These are phyloP conservation scores for Crematogaster levior DNA, from an alignment of 2,888 invertebrate genomes.

Conservation along the genomic window DNA sequence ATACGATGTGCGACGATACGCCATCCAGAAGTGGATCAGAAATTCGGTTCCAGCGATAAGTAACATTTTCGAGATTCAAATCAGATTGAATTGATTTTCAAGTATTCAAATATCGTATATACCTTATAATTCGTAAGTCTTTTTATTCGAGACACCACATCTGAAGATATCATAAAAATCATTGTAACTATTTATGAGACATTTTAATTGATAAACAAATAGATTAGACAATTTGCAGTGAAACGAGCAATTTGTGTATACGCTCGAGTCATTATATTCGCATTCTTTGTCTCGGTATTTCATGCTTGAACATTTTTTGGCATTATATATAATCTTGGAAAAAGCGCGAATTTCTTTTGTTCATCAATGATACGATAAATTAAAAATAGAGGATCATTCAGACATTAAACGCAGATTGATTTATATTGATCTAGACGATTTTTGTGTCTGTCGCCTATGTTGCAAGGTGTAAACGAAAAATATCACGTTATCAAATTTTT, in stretches of 20 bases:
- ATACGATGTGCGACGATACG: neutral
- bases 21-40: neutral
- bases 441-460: neutral
- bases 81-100: neutral
- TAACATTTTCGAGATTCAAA: neutral
- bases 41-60: neutral
- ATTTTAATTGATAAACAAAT: neutral
- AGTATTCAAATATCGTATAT: neutral
- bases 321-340: neutral
- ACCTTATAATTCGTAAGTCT: neutral
- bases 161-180: neutral
- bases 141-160: neutral
- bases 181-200: neutral
- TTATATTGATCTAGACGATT: neutral
- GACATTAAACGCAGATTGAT: conserved; percentile 35
- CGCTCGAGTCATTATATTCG: neutral
- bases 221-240: neutral
- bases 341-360: neutral
- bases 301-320: neutral
- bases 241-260: neutral
- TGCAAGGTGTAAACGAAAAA: conserved; percentile 1
- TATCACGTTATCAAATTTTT: conserved; percentile 42
- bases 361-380: conserved; percentile 10
- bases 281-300: neutral
- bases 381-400: neutral